Percentiles rank a stretch among this genome's conserved stretches.
phyloP scores from a whole-genome alignment of 92 coral and sea anemone species.

The Paragorgia papillata region DNA sequence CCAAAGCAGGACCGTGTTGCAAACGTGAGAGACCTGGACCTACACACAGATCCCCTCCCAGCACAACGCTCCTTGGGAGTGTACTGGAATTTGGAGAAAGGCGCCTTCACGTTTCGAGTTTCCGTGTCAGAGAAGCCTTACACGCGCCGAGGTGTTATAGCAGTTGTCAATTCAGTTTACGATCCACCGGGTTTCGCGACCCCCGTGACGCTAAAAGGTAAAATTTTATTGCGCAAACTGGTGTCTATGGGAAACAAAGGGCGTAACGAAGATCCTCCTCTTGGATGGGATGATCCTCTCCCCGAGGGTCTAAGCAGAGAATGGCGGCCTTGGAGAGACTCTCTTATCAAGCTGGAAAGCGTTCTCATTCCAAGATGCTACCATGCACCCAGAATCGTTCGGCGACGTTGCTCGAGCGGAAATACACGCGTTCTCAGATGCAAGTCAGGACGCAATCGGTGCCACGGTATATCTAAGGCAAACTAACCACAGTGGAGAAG shows the following conservation, averaged over 20 bases:
- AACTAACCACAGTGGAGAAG: conserved; percentile 23
- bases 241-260: neutral
- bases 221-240: neutral
- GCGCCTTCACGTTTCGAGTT: conserved; percentile 36
- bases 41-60: conserved; percentile 32
- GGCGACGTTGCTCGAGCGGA: conserved; percentile 14
- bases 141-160: conserved; percentile 49
- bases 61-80: conserved; percentile 49
- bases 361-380: conserved; percentile 47
- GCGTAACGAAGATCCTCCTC: conserved; percentile 25
- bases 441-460: conserved; percentile 59
- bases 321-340: conserved; percentile 53
- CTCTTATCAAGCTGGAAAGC: conserved; percentile 35
- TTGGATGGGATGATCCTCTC: conserved; percentile 61
- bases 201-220: conserved; percentile 30
- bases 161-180: conserved; percentile 49
- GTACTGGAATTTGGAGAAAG: conserved; percentile 38
- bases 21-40: conserved; percentile 38
- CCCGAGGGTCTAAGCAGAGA: conserved; percentile 43
- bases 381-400: conserved; percentile 25
- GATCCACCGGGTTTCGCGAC: conserved; percentile 49
- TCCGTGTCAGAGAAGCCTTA: conserved; percentile 33
- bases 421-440: conserved; percentile 55
- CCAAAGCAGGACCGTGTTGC: conserved; percentile 44
- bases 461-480: conserved; percentile 42